Evolutionary conservation across 2,113 vertebrate species (phyloP), one percentile per base, ranked within the genome.

Genomic region (Tylochromis polylepis): DNA sequence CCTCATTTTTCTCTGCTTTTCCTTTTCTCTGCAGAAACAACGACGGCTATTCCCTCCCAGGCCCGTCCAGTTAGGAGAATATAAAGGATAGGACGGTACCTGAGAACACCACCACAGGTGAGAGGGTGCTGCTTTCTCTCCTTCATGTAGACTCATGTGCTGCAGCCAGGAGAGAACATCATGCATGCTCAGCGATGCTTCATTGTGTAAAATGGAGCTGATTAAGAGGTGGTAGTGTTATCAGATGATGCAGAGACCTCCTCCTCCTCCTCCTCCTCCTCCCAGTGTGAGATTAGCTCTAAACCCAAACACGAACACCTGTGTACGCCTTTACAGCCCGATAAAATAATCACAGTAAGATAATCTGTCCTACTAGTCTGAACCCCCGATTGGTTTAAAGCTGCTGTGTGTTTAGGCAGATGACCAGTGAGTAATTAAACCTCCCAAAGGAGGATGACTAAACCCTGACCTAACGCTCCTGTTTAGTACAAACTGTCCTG

Each of bases 31-130:
- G 27, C 24, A 98, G 97, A 88, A 93, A 92, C 86, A 84, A 90
- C 93, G 93, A 94, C 11, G 7, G 92, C 27, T 88, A 67, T 82
- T 85, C 93, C 84, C 91, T 95, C 81, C 87, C 95, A 79, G 89
- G 89, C 83, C 41, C 95, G 89, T 91, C 79, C 77, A 97, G 93
- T 81, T 96, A 93, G 89, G 86, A 82, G 86, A 31, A 67, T 14
- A 2, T 2, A 94, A 94, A 57, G 8, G 77, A 85, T 82, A 51
- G 31, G 51, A 83, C 92, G 88, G 65, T 91, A 87, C 86, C 89
- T 59, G 79, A 70, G 83, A 78, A 87, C 9, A 67, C 49, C 11
- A 36, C 41, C 65, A 29, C 75, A 95, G 95, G 95, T 95, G 77
- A 83, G 83, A 41, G 43, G 57, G 20, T 34, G 31, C 72, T 8